Evolutionary conservation across 2,888 invertebrate species (phyloP).

Genomic region (Nephrotoma guestfalica): DNA sequence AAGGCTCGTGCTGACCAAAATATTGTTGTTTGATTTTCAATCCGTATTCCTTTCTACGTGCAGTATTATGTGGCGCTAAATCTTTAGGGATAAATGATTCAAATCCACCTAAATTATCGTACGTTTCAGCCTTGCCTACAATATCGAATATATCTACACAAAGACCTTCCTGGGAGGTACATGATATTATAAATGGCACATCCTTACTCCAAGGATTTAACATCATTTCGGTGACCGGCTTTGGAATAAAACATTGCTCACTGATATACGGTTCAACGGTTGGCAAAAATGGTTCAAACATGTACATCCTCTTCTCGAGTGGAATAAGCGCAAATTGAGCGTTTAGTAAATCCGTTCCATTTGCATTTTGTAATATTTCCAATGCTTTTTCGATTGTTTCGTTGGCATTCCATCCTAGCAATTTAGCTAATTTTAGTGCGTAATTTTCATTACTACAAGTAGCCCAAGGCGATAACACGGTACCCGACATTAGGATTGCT

Average conservation of each 20-base stretch:
- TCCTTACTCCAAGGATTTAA: conserved; percentile 24
- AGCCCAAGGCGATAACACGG: conserved; percentile 25
- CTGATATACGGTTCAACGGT: conserved; percentile 25
- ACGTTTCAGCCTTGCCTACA: neutral
- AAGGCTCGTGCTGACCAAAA: neutral
- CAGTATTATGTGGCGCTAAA: neutral
- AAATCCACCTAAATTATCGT: neutral
- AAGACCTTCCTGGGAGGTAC: conserved; percentile 28
- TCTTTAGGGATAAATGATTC: neutral
- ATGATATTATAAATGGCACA: conserved; percentile 28
- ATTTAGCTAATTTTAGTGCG: conserved; percentile 19
- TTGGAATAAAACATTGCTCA: conserved; percentile 24
- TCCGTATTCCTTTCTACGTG: neutral
- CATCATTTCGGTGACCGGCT: conserved; percentile 25
- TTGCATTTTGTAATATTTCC: conserved; percentile 25
- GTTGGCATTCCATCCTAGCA: conserved; percentile 24
- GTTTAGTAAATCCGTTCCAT: conserved; percentile 24
- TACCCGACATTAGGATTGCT: conserved; percentile 27
- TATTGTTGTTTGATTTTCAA: neutral
- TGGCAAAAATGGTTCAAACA: conserved; percentile 14
- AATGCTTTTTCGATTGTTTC: conserved; percentile 26
- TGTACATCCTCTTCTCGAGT: conserved; percentile 8
- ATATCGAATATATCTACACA: neutral
- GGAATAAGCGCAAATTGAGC: conserved; percentile 24
- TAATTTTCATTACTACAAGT: neutral